These are phyloP conservation scores for Cephus spinipes DNA, from an alignment of 2,888 invertebrate genomes.

Conservation along the genomic window DNA sequence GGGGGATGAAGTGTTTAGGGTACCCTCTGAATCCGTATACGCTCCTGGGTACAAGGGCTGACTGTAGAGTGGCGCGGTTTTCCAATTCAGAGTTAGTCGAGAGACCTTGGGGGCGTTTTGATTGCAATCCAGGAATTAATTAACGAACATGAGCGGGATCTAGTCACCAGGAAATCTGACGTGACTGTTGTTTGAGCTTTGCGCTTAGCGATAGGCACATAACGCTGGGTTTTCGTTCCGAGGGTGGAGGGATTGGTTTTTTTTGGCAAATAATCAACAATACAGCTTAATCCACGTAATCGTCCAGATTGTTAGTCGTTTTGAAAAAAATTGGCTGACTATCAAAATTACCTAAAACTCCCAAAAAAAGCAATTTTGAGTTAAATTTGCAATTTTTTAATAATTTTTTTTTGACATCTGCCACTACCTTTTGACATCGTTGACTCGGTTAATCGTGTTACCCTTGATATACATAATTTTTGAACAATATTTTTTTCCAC, in stretches of 20 bases:
- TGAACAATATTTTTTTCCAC: no score
- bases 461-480: no score
- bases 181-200: conserved; percentile 46
- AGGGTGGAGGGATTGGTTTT: background rate
- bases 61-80: background rate
- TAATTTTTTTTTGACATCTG: no score
- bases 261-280: conserved; percentile 46
- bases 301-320: background rate
- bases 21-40: background rate
- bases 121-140: conserved; percentile 54
- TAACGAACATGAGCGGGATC: conserved; percentile 47
- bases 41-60: background rate
- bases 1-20: no score
- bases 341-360: no score
- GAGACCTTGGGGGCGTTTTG: conserved; percentile 37
- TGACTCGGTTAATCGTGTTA: no score
- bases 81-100: conserved; percentile 6
- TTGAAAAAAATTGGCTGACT: no score
- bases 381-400: no score
- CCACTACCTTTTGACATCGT: no score
- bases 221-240: background rate
- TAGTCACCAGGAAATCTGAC: conserved; percentile 47
- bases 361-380: no score
- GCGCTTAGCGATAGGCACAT: conserved; percentile 36
- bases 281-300: conserved; percentile 31